Evolutionary conservation across 2,888 invertebrate species (phyloP).

Genomic region (Harpagoxenus sublaevis): DNA sequence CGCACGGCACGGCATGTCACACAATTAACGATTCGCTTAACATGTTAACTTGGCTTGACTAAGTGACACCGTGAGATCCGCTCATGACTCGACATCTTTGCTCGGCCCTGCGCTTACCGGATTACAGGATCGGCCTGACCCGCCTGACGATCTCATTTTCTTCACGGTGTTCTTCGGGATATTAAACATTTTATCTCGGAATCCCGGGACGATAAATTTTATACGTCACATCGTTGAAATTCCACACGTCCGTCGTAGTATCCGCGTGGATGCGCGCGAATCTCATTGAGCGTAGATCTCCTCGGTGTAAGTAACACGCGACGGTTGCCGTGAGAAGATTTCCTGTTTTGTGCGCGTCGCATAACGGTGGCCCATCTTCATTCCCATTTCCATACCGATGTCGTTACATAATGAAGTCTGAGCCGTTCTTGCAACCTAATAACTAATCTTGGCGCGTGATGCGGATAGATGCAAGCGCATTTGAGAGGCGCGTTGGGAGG

Average conservation of each 20-base stretch:
- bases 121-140: not conserved
- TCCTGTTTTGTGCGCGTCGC: conserved; percentile 20
- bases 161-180: not conserved
- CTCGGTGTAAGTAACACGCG: conserved; percentile 7
- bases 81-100: not conserved
- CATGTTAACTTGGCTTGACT: conserved; percentile 20
- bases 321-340: conserved; percentile 18
- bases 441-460: conserved; percentile 75
- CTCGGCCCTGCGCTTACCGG: not conserved
- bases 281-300: conserved; percentile 15
- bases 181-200: conserved; percentile 24
- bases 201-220: conserved; percentile 15
- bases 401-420: conserved; percentile 67
- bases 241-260: conserved; percentile 31
- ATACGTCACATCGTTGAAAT: conserved; percentile 17
- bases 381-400: conserved; percentile 73
- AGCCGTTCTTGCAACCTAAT: conserved; percentile 75
- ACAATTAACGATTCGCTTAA: conserved; percentile 47
- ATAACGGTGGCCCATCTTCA: conserved; percentile 60
- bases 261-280: conserved; percentile 18
- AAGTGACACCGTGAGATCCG: not conserved
- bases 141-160: not conserved
- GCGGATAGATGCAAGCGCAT: conserved; percentile 46
- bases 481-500: conserved; percentile 23
- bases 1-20: not conserved